Evolutionary conservation across 2,113 vertebrate species (phyloP), one percentile per base, ranked within the genome.

Genomic region (Chloropsis hardwickii): DNA sequence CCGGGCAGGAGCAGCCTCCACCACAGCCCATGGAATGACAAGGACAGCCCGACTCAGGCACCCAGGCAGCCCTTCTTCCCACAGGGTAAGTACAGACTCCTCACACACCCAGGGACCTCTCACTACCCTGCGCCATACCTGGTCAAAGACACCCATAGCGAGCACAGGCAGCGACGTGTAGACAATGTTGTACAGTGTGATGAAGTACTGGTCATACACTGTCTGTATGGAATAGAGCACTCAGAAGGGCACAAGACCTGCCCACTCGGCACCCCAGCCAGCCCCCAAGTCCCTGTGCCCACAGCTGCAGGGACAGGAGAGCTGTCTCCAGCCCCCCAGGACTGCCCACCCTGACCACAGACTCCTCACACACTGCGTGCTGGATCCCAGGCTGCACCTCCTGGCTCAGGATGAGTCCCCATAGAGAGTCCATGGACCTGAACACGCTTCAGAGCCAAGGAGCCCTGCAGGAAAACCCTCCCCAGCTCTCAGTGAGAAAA

Each of bases 81-180:
- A 6, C 24, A 50, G 15, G 10, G 6, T 11, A 28, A 21, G 2
- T 20, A 44, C 37, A 58, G 35, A 69, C 25, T 29, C 40, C 69
- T 69, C 4, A 3, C 0, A 5, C 15, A 37, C 12, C 21, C 65
- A 31, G 22, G 7, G 21, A 25, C 19, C 45, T 18, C 23, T 19
- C 48, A 37, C 10, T 3, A 0, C 4, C 27, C 42, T 19, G 14
- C 0, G 0, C 57, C 88, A 4, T 96, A 99, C 99, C 98, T 99
- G 99, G 95, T 99, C 99, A 29, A 99, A 99, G 93, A 99, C 98
- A 18, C 99, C 99, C 99, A 99, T 99, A 83, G 99, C 99, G 87
- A 99, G 98, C 88, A 99, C 99, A 2, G 99, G 99, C 90, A 99
- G 98, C 5, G 99, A 99, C 1, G 99, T 99, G 97, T 99, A 99